Conservation (phyloP, 2,888 invertebrate genomes). For the Eilema sororculum region DNA sequence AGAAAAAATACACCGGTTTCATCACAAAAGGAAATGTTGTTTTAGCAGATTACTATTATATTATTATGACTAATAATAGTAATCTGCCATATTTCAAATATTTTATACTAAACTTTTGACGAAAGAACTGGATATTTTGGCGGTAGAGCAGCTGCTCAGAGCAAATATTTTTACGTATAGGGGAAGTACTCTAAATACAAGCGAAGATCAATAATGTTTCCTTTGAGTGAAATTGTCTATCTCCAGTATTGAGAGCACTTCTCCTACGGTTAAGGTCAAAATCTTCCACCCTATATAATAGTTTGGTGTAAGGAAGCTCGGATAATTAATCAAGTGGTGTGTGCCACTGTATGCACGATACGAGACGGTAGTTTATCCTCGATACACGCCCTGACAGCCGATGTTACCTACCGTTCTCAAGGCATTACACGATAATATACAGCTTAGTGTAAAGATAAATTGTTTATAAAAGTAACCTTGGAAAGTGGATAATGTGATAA, state of each 20-base stretch:
- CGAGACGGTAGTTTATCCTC: constrained; percentile 43
- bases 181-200: too few species aligned
- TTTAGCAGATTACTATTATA: background rate
- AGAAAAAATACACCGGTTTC: background rate
- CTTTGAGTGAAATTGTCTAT: too few species aligned
- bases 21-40: background rate
- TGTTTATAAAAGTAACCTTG: background rate
- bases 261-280: too few species aligned
- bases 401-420: constrained; percentile 28
- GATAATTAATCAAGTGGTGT: constrained; percentile 42
- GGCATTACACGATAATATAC: constrained; percentile 16
- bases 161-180: too few species aligned
- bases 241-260: too few species aligned
- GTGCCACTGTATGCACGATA: constrained; percentile 29
- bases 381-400: constrained; percentile 34
- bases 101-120: background rate
- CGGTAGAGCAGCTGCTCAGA: background rate
- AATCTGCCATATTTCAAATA: background rate
- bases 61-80: background rate
- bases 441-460: constrained; percentile 8
- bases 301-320: constrained; percentile 1
- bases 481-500: background rate
- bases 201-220: too few species aligned
- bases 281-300: background rate
- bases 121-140: background rate